phyloP scores from a whole-genome alignment of 2,113 vertebrate genomes.

The Etheostoma spectabile region DNA sequence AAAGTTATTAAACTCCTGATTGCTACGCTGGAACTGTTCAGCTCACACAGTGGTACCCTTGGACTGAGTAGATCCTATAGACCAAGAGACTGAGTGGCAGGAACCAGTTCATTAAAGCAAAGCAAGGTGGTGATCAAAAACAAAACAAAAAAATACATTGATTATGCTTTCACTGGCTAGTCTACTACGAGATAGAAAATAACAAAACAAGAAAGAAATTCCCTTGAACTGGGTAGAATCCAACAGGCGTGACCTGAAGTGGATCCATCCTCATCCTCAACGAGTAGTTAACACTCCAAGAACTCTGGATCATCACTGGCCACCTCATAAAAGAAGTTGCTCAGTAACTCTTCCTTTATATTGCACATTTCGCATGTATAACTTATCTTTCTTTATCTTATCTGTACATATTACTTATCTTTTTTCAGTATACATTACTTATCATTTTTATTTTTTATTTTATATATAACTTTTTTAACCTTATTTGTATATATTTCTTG shows the following conservation, averaged over 20 bases:
- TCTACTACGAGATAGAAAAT: not conserved
- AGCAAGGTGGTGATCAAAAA: not conserved
- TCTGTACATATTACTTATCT: too few relatives aligned
- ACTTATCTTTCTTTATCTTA: too few relatives aligned
- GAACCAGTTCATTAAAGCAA: not conserved
- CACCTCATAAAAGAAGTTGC: too few relatives aligned
- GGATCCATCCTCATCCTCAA: not conserved
- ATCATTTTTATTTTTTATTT: too few relatives aligned
- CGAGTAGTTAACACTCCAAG: too few relatives aligned
- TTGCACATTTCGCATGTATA: too few relatives aligned
- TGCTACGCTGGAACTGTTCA: not conserved
- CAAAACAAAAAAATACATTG: not conserved
- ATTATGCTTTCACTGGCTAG: not conserved
- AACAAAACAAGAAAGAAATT: not conserved
- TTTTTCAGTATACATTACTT: too few relatives aligned
- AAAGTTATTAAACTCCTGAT: constrained; percentile 17
- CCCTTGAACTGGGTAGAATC: not conserved
- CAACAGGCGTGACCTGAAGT: not conserved
- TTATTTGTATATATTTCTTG: too few relatives aligned
- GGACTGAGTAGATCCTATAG: not conserved
- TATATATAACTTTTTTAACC: too few relatives aligned
- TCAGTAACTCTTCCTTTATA: too few relatives aligned
- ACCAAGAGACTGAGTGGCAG: not conserved
- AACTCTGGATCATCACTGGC: too few relatives aligned
- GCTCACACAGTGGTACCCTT: not conserved